A percentile compares a stretch with the other conserved stretches of the same genome.
phyloP scores from a whole-genome alignment of 2,797 vertebrate species.

The Myotis findleyi region DNA sequence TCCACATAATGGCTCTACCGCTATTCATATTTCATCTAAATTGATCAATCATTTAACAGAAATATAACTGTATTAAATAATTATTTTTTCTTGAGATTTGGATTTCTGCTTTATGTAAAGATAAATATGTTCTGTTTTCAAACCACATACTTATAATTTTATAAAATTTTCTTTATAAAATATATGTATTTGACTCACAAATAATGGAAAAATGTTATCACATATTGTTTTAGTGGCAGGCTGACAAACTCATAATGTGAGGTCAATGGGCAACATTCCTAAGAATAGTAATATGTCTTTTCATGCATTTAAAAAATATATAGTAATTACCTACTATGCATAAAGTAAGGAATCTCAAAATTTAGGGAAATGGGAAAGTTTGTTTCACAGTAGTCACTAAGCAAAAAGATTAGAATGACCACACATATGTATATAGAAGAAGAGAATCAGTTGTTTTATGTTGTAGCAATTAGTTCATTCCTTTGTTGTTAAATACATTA shows the following conservation, averaged over 20 bases:
- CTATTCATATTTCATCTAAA: background rate
- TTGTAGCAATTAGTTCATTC: background rate
- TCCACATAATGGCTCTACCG: background rate
- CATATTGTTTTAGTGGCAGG: background rate
- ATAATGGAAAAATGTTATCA: background rate
- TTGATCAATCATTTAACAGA: background rate
- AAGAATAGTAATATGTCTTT: background rate
- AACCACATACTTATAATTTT: background rate
- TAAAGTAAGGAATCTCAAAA: conserved; percentile 2
- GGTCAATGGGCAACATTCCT: background rate
- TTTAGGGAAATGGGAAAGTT: background rate
- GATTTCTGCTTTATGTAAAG: background rate
- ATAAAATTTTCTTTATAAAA: background rate
- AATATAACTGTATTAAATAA: background rate
- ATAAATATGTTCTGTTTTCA: background rate
- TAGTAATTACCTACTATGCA: background rate
- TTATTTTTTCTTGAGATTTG: background rate
- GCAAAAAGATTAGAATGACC: background rate
- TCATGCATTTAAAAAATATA: background rate
- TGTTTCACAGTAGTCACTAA: background rate
- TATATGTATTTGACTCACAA: background rate
- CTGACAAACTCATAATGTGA: background rate
- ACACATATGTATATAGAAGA: background rate
- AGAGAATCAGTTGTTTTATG: background rate
- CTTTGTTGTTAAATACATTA: background rate